phyloP scores from a whole-genome alignment of 2,888 invertebrate genomes.

The Diogma glabrata region DNA sequence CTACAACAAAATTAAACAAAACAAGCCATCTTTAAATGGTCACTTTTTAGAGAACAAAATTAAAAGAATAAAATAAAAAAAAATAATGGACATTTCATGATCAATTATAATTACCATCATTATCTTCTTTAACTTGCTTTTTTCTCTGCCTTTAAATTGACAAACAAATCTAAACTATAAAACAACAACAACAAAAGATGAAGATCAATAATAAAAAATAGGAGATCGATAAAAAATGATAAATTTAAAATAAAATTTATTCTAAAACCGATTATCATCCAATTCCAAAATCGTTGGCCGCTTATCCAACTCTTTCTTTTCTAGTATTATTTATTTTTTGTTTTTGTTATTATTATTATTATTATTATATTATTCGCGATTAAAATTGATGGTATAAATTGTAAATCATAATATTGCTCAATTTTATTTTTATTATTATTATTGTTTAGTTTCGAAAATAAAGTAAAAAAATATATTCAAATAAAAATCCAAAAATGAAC shows the following conservation, averaged over 20 bases:
- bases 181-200: conserved; percentile 6
- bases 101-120: conserved; percentile 9
- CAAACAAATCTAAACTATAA: too few species aligned
- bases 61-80: conserved; percentile 6
- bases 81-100: conserved; percentile 8
- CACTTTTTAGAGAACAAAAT: too few species aligned
- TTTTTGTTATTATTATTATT: neutral
- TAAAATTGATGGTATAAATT: conserved; percentile 3
- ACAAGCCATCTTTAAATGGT: conserved; percentile 9
- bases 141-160: too few species aligned
- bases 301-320: too few species aligned
- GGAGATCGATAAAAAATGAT: neutral
- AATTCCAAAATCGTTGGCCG: too few species aligned
- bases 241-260: conserved; percentile 7
- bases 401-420: conserved; percentile 5
- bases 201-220: neutral
- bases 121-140: too few species aligned
- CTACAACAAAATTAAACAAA: too few species aligned
- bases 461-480: too few species aligned
- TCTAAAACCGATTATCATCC: conserved; percentile 6
- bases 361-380: conserved; percentile 2
- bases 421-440: too few species aligned
- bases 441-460: too few species aligned
- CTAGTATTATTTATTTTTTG: too few species aligned
- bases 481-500: neutral